These are phyloP conservation scores for Naso thynnoides DNA, from an alignment of 2,797 vertebrate species.

Conservation along the genomic window DNA sequence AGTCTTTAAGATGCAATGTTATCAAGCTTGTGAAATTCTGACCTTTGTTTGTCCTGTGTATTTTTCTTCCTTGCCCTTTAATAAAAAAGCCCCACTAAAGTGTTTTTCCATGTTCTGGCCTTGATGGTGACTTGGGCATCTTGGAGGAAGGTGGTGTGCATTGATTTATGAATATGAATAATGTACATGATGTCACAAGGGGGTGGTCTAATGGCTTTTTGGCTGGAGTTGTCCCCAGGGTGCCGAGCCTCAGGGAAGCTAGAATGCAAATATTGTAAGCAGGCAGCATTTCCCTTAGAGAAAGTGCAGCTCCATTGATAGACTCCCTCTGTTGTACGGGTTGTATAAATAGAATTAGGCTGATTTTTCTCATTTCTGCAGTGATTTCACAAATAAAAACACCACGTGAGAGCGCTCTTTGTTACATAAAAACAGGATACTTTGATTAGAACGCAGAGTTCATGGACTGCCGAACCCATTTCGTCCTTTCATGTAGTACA, in stretches of 20 bases:
- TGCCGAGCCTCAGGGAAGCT: slow-evolving; percentile 23
- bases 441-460: slow-evolving; percentile 37
- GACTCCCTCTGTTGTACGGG: slow-evolving; percentile 7
- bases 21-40: slow-evolving; percentile 23
- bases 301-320: background rate
- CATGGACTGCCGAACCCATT: slow-evolving; percentile 35
- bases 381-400: slow-evolving; percentile 16
- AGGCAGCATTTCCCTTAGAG: slow-evolving; percentile 18
- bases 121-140: slow-evolving; percentile 29
- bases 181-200: slow-evolving; percentile 55
- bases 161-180: slow-evolving; percentile 68
- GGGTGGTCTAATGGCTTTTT: slow-evolving; percentile 61
- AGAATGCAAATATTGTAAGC: slow-evolving; percentile 34
- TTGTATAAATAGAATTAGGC: slow-evolving; percentile 2
- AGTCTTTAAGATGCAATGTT: slow-evolving; percentile 2
- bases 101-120: slow-evolving; percentile 56
- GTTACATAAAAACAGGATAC: background rate
- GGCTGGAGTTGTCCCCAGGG: slow-evolving; percentile 23
- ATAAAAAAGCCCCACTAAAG: slow-evolving; percentile 46
- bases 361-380: slow-evolving; percentile 2
- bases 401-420: background rate
- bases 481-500: slow-evolving; percentile 31
- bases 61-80: background rate
- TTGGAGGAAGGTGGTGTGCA: slow-evolving; percentile 38
- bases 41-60: slow-evolving; percentile 6